phyloP scores from a whole-genome alignment of 1,140 invertebrate species.

The Thereuonema tuberculata region DNA sequence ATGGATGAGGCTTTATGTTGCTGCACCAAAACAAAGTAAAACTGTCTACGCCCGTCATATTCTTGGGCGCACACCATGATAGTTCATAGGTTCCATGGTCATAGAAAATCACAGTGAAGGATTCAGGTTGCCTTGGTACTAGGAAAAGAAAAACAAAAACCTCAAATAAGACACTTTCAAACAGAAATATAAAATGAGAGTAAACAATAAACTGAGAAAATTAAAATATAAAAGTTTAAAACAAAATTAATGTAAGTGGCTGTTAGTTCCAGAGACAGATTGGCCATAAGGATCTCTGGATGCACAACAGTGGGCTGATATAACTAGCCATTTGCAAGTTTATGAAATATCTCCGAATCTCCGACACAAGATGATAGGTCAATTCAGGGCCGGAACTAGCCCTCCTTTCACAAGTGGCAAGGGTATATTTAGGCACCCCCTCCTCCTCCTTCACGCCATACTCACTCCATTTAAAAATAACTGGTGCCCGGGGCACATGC shows the following conservation, averaged over 20 bases:
- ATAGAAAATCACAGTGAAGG: slow-evolving; percentile 51
- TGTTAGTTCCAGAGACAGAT: neutral
- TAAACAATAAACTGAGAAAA: slow-evolving; percentile 10
- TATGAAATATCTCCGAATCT: too few relatives aligned
- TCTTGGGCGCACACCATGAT: slow-evolving; percentile 45
- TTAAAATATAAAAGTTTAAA: neutral
- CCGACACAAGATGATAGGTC: too few relatives aligned
- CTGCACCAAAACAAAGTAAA: slow-evolving; percentile 64
- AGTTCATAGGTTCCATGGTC: slow-evolving; percentile 49
- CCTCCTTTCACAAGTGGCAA: too few relatives aligned
- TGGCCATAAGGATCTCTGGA: neutral
- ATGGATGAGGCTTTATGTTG: slow-evolving; percentile 20
- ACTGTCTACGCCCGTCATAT: slow-evolving; percentile 20
- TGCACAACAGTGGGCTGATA: neutral
- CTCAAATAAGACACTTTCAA: too few relatives aligned
- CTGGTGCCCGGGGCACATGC: too few relatives aligned
- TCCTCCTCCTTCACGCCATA: too few relatives aligned
- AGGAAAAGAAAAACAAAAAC: slow-evolving; percentile 6
- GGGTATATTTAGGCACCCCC: too few relatives aligned
- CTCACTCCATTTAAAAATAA: too few relatives aligned
- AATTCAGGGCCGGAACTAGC: too few relatives aligned
- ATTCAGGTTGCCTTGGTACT: slow-evolving; percentile 30
- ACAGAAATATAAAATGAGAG: neutral
- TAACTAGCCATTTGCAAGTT: neutral
- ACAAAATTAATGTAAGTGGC: neutral